Evolutionary conservation across 2,888 invertebrate genomes (phyloP).

Genomic region (Lasioglossum figueresi): DNA sequence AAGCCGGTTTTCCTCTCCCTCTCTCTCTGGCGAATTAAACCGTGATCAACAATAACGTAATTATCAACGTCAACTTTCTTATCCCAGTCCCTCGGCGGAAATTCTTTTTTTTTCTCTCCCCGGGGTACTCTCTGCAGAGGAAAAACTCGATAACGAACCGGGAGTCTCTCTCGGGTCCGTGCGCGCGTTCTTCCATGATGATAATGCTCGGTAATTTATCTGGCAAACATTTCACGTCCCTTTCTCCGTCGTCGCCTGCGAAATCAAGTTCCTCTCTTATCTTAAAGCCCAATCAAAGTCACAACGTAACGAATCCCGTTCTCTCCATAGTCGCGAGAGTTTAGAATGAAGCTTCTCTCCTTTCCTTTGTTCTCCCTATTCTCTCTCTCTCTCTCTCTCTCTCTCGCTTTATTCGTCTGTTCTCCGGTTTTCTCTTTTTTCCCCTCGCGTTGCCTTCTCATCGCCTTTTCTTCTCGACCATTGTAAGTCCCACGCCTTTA

Average conservation of each 20-base stretch:
- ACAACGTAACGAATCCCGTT: conserved; percentile 30
- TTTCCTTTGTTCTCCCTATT: not conserved
- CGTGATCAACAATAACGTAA: not conserved
- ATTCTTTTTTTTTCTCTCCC: not conserved
- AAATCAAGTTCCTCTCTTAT: conserved; percentile 25
- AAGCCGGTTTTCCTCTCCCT: not conserved
- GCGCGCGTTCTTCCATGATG: not conserved
- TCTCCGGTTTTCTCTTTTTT: not conserved
- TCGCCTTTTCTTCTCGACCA: not conserved
- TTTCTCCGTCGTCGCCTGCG: not conserved
- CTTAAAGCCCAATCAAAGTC: conserved; percentile 20
- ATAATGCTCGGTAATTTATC: not conserved
- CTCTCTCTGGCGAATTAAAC: not conserved
- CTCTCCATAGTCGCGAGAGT: not conserved
- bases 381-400: not conserved
- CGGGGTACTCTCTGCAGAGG: not conserved
- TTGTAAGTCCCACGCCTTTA: conserved; percentile 7
- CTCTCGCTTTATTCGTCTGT: not conserved
- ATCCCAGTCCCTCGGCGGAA: not conserved
- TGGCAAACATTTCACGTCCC: not conserved
- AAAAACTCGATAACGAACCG: conserved; percentile 12
- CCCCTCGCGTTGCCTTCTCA: not conserved
- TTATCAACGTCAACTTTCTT: conserved; percentile 9
- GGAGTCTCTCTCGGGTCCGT: not conserved
- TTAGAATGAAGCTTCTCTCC: not conserved